These are phyloP conservation scores for Rotaria socialis DNA, from an alignment of 2,888 invertebrate species.

Conservation along the genomic window DNA sequence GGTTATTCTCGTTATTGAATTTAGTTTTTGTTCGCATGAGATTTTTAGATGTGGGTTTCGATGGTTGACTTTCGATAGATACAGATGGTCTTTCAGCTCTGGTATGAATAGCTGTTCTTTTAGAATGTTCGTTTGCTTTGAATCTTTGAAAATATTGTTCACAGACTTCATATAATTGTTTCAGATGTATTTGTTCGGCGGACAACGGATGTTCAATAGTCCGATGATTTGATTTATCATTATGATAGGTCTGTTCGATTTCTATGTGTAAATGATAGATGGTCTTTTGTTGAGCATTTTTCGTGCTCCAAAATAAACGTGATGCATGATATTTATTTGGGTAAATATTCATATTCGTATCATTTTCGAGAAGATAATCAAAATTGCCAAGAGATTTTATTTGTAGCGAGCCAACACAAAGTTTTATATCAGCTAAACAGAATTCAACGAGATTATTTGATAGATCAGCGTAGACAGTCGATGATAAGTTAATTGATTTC, in stretches of 20 bases:
- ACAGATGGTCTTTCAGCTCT: too few species aligned
- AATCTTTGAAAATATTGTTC: background rate
- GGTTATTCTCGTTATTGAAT: too few species aligned
- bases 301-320: background rate
- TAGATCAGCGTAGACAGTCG: background rate
- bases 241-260: background rate
- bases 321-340: background rate
- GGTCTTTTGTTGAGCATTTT: background rate
- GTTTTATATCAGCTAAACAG: background rate
- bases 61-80: too few species aligned
- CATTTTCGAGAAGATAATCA: background rate
- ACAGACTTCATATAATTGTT: background rate
- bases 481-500: background rate
- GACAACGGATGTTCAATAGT: background rate
- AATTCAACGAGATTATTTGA: background rate
- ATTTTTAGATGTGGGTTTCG: too few species aligned
- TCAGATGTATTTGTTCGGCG: background rate
- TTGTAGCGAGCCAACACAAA: background rate
- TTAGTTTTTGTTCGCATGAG: too few species aligned
- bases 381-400: background rate
- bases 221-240: background rate
- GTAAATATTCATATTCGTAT: background rate
- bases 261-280: background rate
- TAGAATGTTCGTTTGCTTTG: background rate
- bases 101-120: too few species aligned